Evolutionary conservation across 35 echinoderm and acorn worm genomes (phyloP).

Genomic region (Apostichopus parvimensis): DNA sequence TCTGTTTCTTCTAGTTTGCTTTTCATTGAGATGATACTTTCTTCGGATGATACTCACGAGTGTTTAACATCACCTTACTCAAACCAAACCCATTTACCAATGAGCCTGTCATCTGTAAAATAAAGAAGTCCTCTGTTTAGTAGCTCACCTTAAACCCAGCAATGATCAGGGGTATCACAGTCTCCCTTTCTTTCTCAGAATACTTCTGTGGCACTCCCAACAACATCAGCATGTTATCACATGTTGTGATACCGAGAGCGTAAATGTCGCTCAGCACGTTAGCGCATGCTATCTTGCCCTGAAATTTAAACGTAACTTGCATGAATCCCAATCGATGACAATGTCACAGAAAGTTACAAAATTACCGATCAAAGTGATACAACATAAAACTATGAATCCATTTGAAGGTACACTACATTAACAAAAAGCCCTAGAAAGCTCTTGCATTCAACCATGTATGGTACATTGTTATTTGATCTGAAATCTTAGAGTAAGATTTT

Average conservation of each 20-base stretch:
- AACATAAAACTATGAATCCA: neutral
- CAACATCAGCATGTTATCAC: conserved; percentile 98
- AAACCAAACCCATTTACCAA: no score
- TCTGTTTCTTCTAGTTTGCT: no score
- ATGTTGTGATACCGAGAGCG: conserved; percentile 85
- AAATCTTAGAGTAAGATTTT: no score
- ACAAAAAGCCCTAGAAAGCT: no score
- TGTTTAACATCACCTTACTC: no score
- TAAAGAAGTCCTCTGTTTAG: neutral
- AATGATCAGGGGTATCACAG: conserved; percentile 87
- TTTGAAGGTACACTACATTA: no score
- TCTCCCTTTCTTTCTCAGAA: conserved; percentile 80
- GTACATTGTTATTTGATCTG: no score
- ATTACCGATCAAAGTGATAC: neutral
- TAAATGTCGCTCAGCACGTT: conserved; percentile 98
- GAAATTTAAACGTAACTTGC: neutral
- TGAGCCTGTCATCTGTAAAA: no score
- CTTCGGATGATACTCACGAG: no score
- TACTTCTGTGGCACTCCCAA: conserved; percentile 88
- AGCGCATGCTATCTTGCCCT: conserved; percentile 93
- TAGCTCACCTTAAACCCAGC: conserved; percentile 75
- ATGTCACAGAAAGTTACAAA: neutral
- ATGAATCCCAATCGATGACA: neutral
- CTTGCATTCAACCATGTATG: no score
- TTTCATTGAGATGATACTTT: no score